These are phyloP conservation scores for Vanessa tameamea DNA, from an alignment of 1,140 invertebrate genomes.

Conservation along the genomic window DNA sequence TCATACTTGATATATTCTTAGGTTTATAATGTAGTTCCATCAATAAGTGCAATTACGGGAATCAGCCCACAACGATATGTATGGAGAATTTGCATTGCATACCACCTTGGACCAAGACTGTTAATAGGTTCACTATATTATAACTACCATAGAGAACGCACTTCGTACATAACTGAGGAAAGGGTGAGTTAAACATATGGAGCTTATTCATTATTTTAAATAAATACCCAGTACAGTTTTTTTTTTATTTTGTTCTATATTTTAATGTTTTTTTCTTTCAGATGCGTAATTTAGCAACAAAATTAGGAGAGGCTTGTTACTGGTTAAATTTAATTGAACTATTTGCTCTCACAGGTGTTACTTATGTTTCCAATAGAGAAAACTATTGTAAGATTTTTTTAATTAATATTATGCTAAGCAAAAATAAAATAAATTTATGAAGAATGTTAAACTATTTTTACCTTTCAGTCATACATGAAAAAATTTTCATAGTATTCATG, in stretches of 20 bases:
- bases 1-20: constrained; percentile 60
- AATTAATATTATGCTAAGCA: too few relatives aligned
- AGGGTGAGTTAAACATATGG: constrained; percentile 58
- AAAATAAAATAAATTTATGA: not conserved
- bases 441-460: constrained; percentile 15
- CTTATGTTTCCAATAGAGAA: constrained; percentile 95
- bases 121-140: constrained; percentile 92
- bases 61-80: constrained; percentile 95
- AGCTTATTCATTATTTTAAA: too few relatives aligned
- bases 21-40: constrained; percentile 95
- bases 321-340: constrained; percentile 93
- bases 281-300: constrained; percentile 75
- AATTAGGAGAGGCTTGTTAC: constrained; percentile 88
- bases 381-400: constrained; percentile 92
- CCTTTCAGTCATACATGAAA: constrained; percentile 92
- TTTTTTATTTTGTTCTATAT: too few relatives aligned
- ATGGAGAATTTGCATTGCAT: constrained; percentile 94
- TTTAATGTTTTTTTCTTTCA: constrained; percentile 52
- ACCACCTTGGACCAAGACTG: constrained; percentile 93
- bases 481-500: constrained; percentile 96
- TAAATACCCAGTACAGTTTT: not conserved
- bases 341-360: constrained; percentile 91
- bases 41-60: constrained; percentile 94
- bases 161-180: constrained; percentile 82
- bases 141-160: constrained; percentile 88